Conservation (phyloP, 2,113 vertebrate genomes). For the Terrapene triunguis region DNA sequence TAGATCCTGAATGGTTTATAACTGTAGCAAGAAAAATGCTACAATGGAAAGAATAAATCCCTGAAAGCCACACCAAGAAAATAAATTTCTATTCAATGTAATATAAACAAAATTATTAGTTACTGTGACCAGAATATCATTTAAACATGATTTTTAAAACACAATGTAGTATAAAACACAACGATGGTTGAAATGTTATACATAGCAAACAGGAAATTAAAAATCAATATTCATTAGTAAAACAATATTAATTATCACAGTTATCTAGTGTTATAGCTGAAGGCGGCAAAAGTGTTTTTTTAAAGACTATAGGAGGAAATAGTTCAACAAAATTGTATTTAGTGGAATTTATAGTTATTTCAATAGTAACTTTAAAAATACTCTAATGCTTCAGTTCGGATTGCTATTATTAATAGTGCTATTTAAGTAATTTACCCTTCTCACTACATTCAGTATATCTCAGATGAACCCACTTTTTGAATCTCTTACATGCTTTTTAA, state of each 20-base stretch:
- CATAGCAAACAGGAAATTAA: not conserved
- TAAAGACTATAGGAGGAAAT: not conserved
- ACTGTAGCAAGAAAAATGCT: not conserved
- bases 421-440: not conserved
- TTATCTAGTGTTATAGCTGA: not conserved
- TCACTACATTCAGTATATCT: not conserved
- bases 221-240: not conserved
- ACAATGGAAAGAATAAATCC: not conserved
- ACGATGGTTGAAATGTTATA: not conserved
- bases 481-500: not conserved
- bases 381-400: not conserved
- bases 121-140: not conserved
- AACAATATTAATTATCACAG: not conserved
- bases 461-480: not conserved
- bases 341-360: not conserved
- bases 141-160: not conserved
- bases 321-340: not conserved
- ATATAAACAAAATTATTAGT: not conserved
- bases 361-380: not conserved
- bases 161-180: not conserved
- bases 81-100: not conserved
- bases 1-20: conserved; percentile 17
- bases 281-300: not conserved
- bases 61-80: not conserved
- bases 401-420: not conserved